Conservation (phyloP, 2,797 vertebrate species). For the Poeciliopsis presidionis region DNA sequence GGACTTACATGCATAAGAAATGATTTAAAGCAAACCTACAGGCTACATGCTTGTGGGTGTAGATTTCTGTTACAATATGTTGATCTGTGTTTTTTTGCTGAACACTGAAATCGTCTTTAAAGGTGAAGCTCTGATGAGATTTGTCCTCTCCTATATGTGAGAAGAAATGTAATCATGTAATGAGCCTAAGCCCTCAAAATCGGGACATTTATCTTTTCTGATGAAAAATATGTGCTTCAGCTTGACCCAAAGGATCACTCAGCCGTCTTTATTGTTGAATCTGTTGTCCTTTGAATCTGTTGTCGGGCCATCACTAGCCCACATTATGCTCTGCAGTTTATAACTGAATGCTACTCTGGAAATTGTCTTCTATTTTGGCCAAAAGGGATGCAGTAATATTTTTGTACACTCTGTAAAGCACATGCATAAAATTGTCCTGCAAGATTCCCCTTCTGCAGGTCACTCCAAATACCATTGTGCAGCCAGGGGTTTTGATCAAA, state of each 20-base stretch:
- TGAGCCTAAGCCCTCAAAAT: slow-evolving; percentile 30
- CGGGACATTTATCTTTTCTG: slow-evolving; percentile 27
- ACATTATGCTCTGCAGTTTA: slow-evolving; percentile 54
- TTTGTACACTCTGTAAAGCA: background rate
- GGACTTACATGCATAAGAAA: background rate
- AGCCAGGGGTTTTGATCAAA: background rate
- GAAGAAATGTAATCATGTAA: slow-evolving; percentile 33
- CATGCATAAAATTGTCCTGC: background rate
- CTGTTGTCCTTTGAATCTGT: slow-evolving; percentile 22
- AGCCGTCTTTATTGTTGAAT: slow-evolving; percentile 40
- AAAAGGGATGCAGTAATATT: background rate
- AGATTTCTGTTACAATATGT: slow-evolving; percentile 5
- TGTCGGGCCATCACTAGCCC: slow-evolving; percentile 57
- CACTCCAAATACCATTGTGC: background rate
- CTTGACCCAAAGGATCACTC: slow-evolving; percentile 31
- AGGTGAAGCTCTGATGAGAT: slow-evolving; percentile 31
- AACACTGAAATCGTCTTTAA: slow-evolving; percentile 22
- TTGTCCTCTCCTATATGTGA: background rate
- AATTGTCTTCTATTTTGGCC: slow-evolving; percentile 34
- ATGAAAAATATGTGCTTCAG: slow-evolving; percentile 49
- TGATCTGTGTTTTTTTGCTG: background rate
- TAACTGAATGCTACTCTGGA: slow-evolving; percentile 40
- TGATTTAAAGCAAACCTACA: background rate
- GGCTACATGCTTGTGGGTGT: slow-evolving; percentile 6
- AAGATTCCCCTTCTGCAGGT: background rate